Evolutionary conservation across 2,888 invertebrate species (phyloP).

Genomic region (Ophion slaviceki): DNA sequence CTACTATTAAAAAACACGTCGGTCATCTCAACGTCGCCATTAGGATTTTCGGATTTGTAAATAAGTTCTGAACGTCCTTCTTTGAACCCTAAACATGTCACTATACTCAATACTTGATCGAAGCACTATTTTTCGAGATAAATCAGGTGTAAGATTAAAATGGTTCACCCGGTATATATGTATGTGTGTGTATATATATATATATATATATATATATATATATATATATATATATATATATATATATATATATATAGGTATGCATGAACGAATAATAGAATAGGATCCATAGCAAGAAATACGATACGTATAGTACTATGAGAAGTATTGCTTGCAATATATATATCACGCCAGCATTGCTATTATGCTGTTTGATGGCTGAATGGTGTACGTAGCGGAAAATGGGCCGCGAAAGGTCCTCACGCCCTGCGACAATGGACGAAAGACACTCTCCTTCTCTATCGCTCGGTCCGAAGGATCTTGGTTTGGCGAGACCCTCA

Average conservation of each 20-base stretch:
- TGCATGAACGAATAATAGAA: slow-evolving; percentile 33
- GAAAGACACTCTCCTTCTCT: slow-evolving; percentile 46
- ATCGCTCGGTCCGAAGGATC: slow-evolving; percentile 12
- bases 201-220: too few species aligned
- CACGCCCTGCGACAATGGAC: slow-evolving; percentile 75
- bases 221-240: not conserved
- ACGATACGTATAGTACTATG: slow-evolving; percentile 1
- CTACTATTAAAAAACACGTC: too few species aligned
- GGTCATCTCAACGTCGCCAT: too few species aligned
- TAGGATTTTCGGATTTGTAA: too few species aligned
- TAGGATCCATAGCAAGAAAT: slow-evolving; percentile 31
- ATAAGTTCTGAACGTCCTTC: too few species aligned
- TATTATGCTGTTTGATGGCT: slow-evolving; percentile 66
- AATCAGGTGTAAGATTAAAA: too few species aligned
- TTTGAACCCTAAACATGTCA: too few species aligned
- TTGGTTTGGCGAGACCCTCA: slow-evolving; percentile 29
- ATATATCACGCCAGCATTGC: slow-evolving; percentile 1
- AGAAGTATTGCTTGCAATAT: slow-evolving; percentile 22
- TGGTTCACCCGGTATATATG: too few species aligned
- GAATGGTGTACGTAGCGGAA: slow-evolving; percentile 73
- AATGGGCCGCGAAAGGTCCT: slow-evolving; percentile 72
- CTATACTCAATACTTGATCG: too few species aligned
- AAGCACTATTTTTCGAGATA: too few species aligned
- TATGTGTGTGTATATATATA: too few species aligned
- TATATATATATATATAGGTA: not conserved